A percentile compares a stretch with the other conserved stretches of the same genome.
Evolutionary conservation across 2,113 vertebrate species (phyloP).

Genomic region (Sylvia atricapilla): DNA sequence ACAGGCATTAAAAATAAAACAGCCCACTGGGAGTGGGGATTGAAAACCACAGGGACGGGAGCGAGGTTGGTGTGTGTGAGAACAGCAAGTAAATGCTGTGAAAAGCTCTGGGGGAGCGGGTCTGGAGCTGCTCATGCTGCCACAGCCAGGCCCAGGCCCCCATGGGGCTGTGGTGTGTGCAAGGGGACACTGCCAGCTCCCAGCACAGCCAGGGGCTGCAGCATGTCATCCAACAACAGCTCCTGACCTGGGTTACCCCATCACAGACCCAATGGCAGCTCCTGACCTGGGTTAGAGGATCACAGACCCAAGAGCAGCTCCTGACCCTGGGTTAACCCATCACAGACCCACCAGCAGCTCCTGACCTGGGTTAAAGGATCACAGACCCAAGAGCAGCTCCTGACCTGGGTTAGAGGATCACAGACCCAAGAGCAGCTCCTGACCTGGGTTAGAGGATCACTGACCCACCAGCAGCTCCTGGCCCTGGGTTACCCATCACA

Average conservation of each 20-base stretch:
- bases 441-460: no score
- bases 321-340: neutral
- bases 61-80: neutral
- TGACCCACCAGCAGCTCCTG: fast-evolving
- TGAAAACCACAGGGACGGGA: neutral
- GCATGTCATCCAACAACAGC: fast-evolving
- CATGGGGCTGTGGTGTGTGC: neutral
- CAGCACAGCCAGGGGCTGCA: fast-evolving
- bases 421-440: no score
- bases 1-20: neutral
- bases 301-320: neutral
- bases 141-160: neutral
- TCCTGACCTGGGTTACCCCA: no score
- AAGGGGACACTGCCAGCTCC: neutral
- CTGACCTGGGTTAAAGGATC: no score
- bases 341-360: neutral
- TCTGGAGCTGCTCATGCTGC: fast-evolving
- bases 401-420: no score
- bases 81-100: neutral
- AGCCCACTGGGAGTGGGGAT: neutral
- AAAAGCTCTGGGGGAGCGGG: fast-evolving
- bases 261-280: fast-evolving
- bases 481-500: no score
- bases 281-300: neutral
- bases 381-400: fast-evolving